A percentile compares a stretch with the other conserved stretches of the same genome.
phyloP scores from a whole-genome alignment of 2,113 vertebrate genomes.

The Nestor notabilis region DNA sequence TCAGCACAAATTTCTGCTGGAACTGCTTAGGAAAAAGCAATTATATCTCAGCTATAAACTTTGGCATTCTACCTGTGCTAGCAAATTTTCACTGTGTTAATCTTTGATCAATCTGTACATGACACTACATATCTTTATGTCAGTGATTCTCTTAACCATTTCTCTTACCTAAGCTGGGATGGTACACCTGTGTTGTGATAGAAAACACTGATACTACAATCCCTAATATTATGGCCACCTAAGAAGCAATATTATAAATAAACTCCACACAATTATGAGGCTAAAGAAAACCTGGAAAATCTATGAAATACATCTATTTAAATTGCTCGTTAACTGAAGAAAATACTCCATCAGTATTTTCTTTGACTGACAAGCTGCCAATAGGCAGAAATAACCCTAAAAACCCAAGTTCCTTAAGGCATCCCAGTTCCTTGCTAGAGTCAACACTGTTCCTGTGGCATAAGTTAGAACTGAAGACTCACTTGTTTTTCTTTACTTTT shows the following conservation, averaged over 20 bases:
- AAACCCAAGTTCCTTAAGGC: neutral
- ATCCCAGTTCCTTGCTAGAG: neutral
- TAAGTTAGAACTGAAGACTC: neutral
- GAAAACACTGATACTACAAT: neutral
- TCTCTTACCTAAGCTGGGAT: neutral
- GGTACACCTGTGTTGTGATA: neutral
- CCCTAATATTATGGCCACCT: neutral
- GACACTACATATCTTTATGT: neutral
- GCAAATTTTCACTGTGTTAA: neutral
- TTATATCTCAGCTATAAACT: neutral
- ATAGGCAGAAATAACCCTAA: neutral
- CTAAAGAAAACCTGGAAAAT: neutral
- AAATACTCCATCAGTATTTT: neutral
- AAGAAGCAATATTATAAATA: neutral
- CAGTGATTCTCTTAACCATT: neutral
- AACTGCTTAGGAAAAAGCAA: neutral
- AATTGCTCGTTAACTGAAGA: neutral
- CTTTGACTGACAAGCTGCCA: neutral
- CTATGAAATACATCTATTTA: neutral
- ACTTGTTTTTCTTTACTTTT: neutral
- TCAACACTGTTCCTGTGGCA: neutral
- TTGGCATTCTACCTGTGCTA: neutral
- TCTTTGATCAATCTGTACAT: neutral
- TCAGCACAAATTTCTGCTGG: slow-evolving; percentile 31
- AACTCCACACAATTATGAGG: neutral